These are phyloP conservation scores for Zophobas atratus DNA, from an alignment of 1,140 invertebrate genomes.

Conservation along the genomic window DNA sequence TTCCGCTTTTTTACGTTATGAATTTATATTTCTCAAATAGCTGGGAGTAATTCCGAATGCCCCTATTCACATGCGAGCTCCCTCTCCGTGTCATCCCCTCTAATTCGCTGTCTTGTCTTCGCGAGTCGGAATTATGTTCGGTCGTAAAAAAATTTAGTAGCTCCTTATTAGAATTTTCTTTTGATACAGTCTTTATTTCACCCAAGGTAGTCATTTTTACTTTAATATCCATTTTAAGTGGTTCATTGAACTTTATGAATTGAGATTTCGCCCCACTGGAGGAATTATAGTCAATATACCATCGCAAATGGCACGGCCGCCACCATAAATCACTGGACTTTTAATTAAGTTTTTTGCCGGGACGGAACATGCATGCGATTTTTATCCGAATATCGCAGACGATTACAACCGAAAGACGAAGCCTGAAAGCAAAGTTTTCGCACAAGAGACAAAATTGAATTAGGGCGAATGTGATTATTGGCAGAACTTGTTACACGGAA, in stretches of 20 bases:
- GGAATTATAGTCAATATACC: constrained; percentile 42
- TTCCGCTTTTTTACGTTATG: constrained; percentile 27
- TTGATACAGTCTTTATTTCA: constrained; percentile 44
- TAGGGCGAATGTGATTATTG: constrained; percentile 28
- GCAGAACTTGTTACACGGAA: constrained; percentile 31
- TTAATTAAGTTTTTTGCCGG: constrained; percentile 29
- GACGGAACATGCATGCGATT: not conserved
- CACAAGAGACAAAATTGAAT: constrained; percentile 32
- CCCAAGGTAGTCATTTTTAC: constrained; percentile 44
- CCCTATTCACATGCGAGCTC: not conserved
- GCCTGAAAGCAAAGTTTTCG: constrained; percentile 25
- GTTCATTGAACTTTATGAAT: constrained; percentile 46
- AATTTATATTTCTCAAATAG: constrained; percentile 32
- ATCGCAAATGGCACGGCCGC: constrained; percentile 6
- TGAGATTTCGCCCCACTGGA: constrained; percentile 23
- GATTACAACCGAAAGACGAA: constrained; percentile 11
- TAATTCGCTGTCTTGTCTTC: constrained; percentile 29
- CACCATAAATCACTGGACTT: constrained; percentile 21
- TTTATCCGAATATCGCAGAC: not conserved
- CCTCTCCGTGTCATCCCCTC: constrained; percentile 3
- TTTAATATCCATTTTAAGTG: constrained; percentile 47
- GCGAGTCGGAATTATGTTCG: constrained; percentile 17
- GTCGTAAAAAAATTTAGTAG: constrained; percentile 20
- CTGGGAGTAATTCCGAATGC: not conserved
- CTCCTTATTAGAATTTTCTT: constrained; percentile 45